Base-by-base conservation (phyloP, 1,140 invertebrate species). In the Leptestheria dahalacensis region DNA sequence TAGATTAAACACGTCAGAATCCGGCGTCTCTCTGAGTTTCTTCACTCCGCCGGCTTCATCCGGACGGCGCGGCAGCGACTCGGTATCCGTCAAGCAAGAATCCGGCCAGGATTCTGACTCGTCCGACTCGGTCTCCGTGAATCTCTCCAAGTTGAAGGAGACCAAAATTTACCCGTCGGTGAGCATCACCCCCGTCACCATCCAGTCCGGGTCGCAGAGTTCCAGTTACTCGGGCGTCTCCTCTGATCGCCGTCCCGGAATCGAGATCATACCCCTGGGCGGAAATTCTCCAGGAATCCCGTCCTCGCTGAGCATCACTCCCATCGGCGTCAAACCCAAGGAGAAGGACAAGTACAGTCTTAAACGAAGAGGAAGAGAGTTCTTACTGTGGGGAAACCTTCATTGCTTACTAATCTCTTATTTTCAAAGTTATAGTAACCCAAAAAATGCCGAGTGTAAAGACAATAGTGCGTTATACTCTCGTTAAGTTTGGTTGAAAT, bases 231-330 rank as follows among this genome's bases (percentile, higher is more conserved):
- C 78, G 18, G 73, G 74, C 18, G 78, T 80, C 70, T 74, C 76
- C 21, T 69, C 84, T 28, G 82, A 85, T 62, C 73, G 81, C 51
- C 72, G 84, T 29, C 82, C 84, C 0, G 84, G 84, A 0, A 88
- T 88, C 59, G 85, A 88, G 70, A 86, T 88, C 23, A 86, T 88
- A 66, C 84, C 85, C 0, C 82, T 87, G 53, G 74, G 79, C 81
- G 0, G 71, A 78, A 1, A 52, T 59, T 29, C 72, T 79, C 0
- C 77, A 79, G 12, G 74, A 82, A 2, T 86, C 26, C 80, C 84
- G 6, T 85, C 82, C 68, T 86, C 85, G 2, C 86, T 90, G 20
- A 90, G 88, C 0, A 90, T 91, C 47, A 90, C 87, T 0, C 86
- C 87, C 3, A 62, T 79, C 73, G 28, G 78, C 72, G 66, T 70